A percentile compares a stretch with the other conserved stretches of the same genome.
phyloP scores from a whole-genome alignment of 2,113 vertebrate species.

The Carollia perspicillata region DNA sequence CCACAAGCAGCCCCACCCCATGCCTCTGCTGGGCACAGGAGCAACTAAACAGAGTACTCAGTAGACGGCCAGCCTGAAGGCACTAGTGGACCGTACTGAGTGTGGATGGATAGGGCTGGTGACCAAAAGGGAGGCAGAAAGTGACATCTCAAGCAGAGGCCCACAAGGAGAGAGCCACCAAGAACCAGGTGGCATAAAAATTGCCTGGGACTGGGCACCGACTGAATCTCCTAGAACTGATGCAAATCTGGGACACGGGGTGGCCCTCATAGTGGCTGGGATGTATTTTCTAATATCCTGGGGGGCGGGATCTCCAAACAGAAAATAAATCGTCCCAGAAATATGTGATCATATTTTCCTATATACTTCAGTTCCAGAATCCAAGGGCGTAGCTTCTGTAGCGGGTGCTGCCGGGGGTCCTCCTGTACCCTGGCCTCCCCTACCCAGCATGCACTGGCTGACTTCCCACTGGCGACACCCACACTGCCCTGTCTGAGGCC shows the following conservation, averaged over 20 bases:
- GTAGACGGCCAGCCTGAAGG: too few relatives aligned
- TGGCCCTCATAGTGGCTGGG: too few relatives aligned
- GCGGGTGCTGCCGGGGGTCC: background rate
- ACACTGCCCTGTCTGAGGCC: too few relatives aligned
- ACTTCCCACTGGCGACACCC: background rate
- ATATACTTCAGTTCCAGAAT: background rate
- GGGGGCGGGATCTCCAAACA: background rate
- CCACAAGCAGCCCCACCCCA: background rate
- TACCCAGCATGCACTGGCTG: background rate
- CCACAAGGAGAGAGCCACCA: background rate
- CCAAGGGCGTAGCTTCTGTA: background rate
- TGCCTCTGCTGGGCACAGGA: background rate
- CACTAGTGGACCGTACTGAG: too few relatives aligned
- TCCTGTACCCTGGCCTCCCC: too few relatives aligned
- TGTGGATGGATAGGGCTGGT: accelerated
- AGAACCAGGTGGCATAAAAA: background rate
- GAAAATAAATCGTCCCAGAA: background rate
- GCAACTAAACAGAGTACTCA: too few relatives aligned
- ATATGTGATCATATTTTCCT: background rate
- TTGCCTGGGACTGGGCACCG: background rate
- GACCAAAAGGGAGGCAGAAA: background rate
- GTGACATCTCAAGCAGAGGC: background rate
- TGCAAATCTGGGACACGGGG: background rate
- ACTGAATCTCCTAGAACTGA: background rate
- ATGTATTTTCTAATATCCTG: background rate